Percentiles rank a stretch among this genome's conserved stretches.
phyloP scores from a whole-genome alignment of 2,888 invertebrate species.

The Acanthosoma haemorrhoidale region DNA sequence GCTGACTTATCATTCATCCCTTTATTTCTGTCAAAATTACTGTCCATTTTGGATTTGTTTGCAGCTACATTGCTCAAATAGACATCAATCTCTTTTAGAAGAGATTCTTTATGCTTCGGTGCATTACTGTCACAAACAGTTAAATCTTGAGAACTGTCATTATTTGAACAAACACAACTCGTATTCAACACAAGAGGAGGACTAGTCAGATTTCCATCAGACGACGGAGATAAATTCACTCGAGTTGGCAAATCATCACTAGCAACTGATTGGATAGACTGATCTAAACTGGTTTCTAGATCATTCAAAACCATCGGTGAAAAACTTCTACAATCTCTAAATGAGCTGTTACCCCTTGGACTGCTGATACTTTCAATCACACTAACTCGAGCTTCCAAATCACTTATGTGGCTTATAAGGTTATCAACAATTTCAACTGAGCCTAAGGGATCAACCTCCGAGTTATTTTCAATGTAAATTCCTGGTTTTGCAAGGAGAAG shows the following conservation, averaged over 20 bases:
- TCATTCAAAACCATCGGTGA: slow-evolving; percentile 22
- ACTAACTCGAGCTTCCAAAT: slow-evolving; percentile 51
- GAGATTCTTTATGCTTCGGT: slow-evolving; percentile 17
- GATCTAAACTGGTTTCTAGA: neutral
- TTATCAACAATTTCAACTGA: slow-evolving; percentile 52
- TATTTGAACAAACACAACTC: slow-evolving; percentile 11
- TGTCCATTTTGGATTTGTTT: neutral
- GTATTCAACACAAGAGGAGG: slow-evolving; percentile 16
- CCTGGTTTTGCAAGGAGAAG: slow-evolving; percentile 73
- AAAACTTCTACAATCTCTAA: neutral
- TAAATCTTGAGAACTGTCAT: slow-evolving; percentile 14
- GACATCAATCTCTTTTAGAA: slow-evolving; percentile 32
- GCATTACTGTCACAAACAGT: neutral
- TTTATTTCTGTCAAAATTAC: neutral
- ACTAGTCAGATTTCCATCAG: neutral
- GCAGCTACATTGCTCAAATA: slow-evolving; percentile 27
- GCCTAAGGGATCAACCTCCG: slow-evolving; percentile 44
- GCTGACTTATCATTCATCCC: neutral
- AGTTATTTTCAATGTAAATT: slow-evolving; percentile 59
- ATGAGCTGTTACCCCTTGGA: slow-evolving; percentile 12
- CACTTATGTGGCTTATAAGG: slow-evolving; percentile 59
- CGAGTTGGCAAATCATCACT: neutral
- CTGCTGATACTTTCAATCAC: slow-evolving; percentile 48
- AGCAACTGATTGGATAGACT: neutral
- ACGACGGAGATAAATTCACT: neutral